Percentiles rank a stretch among this genome's conserved stretches.
Conservation (phyloP, 2,888 invertebrate genomes). For the Ommatoiulus sabulosus region DNA sequence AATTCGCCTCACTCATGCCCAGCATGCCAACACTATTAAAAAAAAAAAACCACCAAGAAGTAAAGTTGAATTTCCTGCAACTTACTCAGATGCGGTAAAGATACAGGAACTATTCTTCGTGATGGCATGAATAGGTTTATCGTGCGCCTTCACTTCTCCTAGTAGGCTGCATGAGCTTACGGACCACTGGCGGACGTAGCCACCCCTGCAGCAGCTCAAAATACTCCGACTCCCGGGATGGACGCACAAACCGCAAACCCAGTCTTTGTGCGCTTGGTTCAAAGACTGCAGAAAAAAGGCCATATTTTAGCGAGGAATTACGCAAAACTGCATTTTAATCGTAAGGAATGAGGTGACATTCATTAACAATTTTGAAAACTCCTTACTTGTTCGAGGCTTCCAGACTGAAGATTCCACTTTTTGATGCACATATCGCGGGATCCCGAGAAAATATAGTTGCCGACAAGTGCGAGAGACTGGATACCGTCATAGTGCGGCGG, state of each 20-base stretch:
- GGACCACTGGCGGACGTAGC: constrained; percentile 81
- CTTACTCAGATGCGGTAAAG: constrained; percentile 86
- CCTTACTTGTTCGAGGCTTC: constrained; percentile 67
- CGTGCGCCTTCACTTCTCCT: constrained; percentile 78
- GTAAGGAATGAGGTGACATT: too few species aligned
- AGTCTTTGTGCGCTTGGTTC: constrained; percentile 88
- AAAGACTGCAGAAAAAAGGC: constrained; percentile 71
- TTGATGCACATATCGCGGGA: constrained; percentile 88
- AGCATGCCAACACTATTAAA: not conserved
- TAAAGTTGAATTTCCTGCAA: not conserved
- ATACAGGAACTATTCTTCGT: constrained; percentile 75
- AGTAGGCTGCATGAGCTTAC: constrained; percentile 75
- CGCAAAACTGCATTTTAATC: not conserved
- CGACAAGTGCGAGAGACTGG: constrained; percentile 79
- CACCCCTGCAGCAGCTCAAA: constrained; percentile 82
- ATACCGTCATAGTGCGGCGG: constrained; percentile 94
- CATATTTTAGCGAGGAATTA: not conserved
- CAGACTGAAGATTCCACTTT: constrained; percentile 78
- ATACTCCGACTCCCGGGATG: constrained; percentile 73
- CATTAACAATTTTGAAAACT: not conserved
- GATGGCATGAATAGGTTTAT: constrained; percentile 77
- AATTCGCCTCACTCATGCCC: too few species aligned
- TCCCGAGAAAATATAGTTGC: constrained; percentile 81
- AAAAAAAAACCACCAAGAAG: not conserved
- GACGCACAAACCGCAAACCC: constrained; percentile 82